Percentiles rank a stretch among this genome's conserved stretches.
Evolutionary conservation across 2,888 invertebrate genomes (phyloP).

Genomic region (Andrena praecox): DNA sequence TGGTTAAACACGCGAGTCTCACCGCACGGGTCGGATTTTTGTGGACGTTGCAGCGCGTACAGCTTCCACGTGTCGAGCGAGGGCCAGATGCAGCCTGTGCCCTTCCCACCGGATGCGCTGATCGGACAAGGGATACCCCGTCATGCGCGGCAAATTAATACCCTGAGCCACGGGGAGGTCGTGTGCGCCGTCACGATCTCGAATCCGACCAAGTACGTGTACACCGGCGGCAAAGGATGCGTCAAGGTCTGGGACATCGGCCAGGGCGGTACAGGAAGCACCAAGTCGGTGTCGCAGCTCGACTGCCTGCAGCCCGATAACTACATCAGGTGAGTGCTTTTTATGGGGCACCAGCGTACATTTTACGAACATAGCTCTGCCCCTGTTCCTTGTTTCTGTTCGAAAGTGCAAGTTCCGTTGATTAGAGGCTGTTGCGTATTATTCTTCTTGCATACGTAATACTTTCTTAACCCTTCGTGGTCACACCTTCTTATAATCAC

Average conservation of each 20-base stretch:
- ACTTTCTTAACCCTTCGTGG: no score
- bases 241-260: constrained; percentile 99
- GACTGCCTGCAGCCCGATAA: constrained; percentile 98
- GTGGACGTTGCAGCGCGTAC: constrained; percentile 91
- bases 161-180: constrained; percentile 97
- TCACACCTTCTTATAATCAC: no score
- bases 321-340: constrained; percentile 90
- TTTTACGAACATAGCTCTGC: no score
- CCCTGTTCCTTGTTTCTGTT: no score
- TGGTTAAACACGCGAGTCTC: constrained; percentile 39
- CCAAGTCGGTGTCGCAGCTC: constrained; percentile 95
- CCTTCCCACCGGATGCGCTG: constrained; percentile 97
- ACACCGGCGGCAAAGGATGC: constrained; percentile 98
- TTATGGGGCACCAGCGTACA: no score
- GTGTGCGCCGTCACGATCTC: constrained; percentile 99
- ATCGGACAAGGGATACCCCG: constrained; percentile 97
- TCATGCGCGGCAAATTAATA: constrained; percentile 96
- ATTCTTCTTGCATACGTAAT: no score
- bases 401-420: no score
- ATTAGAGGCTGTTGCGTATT: no score
- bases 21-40: constrained; percentile 54
- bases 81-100: constrained; percentile 95
- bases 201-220: constrained; percentile 96
- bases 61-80: constrained; percentile 96
- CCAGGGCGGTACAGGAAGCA: constrained; percentile 92